phyloP scores from a whole-genome alignment of 2,797 vertebrate genomes.

The Argyrosomus regius region DNA sequence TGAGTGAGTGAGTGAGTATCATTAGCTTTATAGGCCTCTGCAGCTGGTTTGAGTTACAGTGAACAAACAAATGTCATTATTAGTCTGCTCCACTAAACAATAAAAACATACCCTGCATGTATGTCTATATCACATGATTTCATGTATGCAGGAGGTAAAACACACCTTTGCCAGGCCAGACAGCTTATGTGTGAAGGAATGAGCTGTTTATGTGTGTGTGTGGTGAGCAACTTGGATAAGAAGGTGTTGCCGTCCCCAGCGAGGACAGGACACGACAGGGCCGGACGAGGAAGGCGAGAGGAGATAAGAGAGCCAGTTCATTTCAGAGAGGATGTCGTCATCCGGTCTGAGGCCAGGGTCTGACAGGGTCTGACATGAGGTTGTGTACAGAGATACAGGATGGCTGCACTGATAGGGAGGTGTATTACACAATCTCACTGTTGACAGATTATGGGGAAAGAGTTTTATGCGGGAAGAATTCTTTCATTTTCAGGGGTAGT shows the following conservation, averaged over 20 bases:
- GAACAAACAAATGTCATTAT: slow-evolving; percentile 12
- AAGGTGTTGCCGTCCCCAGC: slow-evolving; percentile 64
- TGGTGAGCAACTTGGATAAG: slow-evolving; percentile 61
- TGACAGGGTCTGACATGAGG: slow-evolving; percentile 37
- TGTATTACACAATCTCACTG: slow-evolving; percentile 68
- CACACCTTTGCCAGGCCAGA: slow-evolving; percentile 29
- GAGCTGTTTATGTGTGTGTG: slow-evolving; percentile 38
- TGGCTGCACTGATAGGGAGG: slow-evolving; percentile 60
- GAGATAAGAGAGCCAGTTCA: slow-evolving; percentile 62
- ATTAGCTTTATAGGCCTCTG: slow-evolving; percentile 15
- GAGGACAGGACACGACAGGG: slow-evolving; percentile 60
- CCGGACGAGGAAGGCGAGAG: slow-evolving; percentile 31
- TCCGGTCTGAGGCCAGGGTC: slow-evolving; percentile 33
- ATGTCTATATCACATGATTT: neutral
- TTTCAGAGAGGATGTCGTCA: slow-evolving; percentile 39
- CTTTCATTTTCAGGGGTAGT: neutral
- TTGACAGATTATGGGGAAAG: slow-evolving; percentile 58
- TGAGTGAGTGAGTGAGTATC: neutral
- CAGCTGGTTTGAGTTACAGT: slow-evolving; percentile 24
- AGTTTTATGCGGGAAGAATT: slow-evolving; percentile 38
- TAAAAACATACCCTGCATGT: neutral
- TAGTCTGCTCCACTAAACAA: slow-evolving; percentile 5
- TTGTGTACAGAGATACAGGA: slow-evolving; percentile 55
- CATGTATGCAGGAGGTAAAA: slow-evolving; percentile 27
- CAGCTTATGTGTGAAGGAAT: slow-evolving; percentile 26